These are phyloP conservation scores for Ctenicera cuprea DNA, from an alignment of 2,888 invertebrate genomes.

Conservation along the genomic window DNA sequence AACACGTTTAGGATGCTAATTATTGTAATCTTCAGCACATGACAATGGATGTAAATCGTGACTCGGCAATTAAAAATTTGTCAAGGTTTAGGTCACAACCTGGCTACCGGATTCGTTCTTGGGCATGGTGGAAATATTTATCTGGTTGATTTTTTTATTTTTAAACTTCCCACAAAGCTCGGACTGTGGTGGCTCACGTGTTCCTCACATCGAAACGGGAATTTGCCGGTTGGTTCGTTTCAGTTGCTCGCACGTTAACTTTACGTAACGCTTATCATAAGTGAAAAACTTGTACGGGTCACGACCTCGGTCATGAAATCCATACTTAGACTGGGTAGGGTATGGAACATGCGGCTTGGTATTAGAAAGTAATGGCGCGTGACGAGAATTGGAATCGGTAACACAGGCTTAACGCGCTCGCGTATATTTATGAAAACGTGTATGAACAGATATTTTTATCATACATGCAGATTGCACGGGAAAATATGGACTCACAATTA, in stretches of 20 bases:
- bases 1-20: constrained; percentile 53
- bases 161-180: not conserved
- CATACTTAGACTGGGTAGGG: constrained; percentile 64
- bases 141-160: constrained; percentile 19
- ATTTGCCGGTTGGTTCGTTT: constrained; percentile 3
- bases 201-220: constrained; percentile 1
- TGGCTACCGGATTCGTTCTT: constrained; percentile 21
- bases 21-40: constrained; percentile 17
- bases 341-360: constrained; percentile 62
- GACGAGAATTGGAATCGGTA: constrained; percentile 60
- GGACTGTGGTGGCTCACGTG: constrained; percentile 18
- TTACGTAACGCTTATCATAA: constrained; percentile 49
- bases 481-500: constrained; percentile 34
- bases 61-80: constrained; percentile 6
- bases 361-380: constrained; percentile 65
- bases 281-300: constrained; percentile 61
- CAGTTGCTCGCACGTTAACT: constrained; percentile 24
- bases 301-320: constrained; percentile 68
- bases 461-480: constrained; percentile 32
- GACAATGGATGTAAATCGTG: constrained; percentile 27
- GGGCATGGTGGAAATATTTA: constrained; percentile 24
- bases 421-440: constrained; percentile 32
- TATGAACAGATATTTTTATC: constrained; percentile 37
- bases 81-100: constrained; percentile 46
- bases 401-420: constrained; percentile 31